Evolutionary conservation across 2,888 invertebrate species (phyloP), one percentile per base, ranked within the genome.

Genomic region (Bellardia pandia): DNA sequence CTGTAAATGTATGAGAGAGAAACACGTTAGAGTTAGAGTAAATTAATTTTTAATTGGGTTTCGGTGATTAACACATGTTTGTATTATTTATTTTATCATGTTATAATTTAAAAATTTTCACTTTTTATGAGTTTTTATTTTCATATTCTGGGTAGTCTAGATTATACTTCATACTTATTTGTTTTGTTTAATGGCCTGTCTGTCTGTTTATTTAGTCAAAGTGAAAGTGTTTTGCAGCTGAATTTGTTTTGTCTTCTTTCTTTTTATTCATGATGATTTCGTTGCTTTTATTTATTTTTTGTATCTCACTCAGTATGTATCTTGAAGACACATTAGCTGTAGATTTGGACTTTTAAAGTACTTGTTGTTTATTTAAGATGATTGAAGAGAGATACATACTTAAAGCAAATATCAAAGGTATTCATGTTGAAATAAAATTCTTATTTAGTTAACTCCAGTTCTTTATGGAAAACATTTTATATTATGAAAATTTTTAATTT

Each of bases 1-100:
- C 94, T 93, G 88, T 14, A 76, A 78, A 14, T 60, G 40, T 58
- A 53, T 56, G 60, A 51, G 16, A 80, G n/a, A 78, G 9, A 71
- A 60, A 60, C 6, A 23, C 4, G 11, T 14, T 5, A 14, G 16
- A 74, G 53, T 71, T 71, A 74, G 16, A 88, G 58, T 71, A 16
- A 69, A 37, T 72, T 60, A 79, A 58, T 40, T 53, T 58, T 76
- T 33, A 76, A n/a, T 56, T 33, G 48, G 51, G 13, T 40, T 85
- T 64, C 48, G 1, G 51, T 69, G 68, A 76, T 64, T 64, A 81
- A 77, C 53, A 62, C 16, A 74, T 82, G 69, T 42, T 66, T 16
- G 3, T 9, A 23, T 66, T 66, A 45, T n/a, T 64, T n/a, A 13
- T 33, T 68, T 16, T 7, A 9, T 53, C 6, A 60, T 69, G 45